Evolutionary conservation across 2,888 invertebrate species (phyloP).

Genomic region (Tiphia femorata): DNA sequence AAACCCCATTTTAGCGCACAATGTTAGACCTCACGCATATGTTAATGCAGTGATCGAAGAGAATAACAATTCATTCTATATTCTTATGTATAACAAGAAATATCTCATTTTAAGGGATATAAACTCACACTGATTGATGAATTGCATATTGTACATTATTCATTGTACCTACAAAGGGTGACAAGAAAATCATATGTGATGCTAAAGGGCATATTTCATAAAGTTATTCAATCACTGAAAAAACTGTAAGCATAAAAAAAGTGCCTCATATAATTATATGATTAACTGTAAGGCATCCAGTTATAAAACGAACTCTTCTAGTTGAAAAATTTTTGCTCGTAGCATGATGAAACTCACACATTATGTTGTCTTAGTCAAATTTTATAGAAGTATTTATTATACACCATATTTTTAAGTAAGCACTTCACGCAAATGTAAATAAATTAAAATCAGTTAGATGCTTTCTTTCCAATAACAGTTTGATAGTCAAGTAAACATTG

Average conservation of each 20-base stretch:
- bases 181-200: neutral
- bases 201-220: conserved; percentile 20
- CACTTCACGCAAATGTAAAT: too few relatives aligned
- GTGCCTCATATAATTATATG: conserved; percentile 2
- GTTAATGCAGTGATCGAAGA: conserved; percentile 24
- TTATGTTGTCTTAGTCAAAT: too few relatives aligned
- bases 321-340: too few relatives aligned
- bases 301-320: too few relatives aligned
- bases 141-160: conserved; percentile 11
- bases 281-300: too few relatives aligned
- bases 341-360: too few relatives aligned
- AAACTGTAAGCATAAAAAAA: conserved; percentile 4
- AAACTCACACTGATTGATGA: neutral
- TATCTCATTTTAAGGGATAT: conserved; percentile 4
- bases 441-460: neutral
- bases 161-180: neutral
- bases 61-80: conserved; percentile 7
- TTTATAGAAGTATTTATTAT: neutral
- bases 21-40: conserved; percentile 21
- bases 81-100: too few relatives aligned
- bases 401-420: neutral
- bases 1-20: conserved; percentile 34
- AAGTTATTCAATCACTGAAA: conserved; percentile 24
- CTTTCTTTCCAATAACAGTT: too few relatives aligned
- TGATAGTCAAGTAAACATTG: too few relatives aligned